These are phyloP conservation scores for Macrotrachela quadricornifera DNA, from an alignment of 1,140 invertebrate species.

Conservation along the genomic window DNA sequence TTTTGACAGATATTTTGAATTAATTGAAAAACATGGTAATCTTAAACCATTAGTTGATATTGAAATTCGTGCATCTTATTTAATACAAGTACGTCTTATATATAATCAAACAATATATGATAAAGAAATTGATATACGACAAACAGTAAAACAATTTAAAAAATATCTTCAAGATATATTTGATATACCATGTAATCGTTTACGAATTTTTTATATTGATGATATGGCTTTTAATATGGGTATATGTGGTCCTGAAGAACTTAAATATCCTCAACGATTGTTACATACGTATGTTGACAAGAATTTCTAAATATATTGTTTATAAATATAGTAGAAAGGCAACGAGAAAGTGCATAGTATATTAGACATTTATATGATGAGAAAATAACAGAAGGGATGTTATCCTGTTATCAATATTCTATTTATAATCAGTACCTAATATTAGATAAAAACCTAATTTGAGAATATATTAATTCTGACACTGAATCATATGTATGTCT, in stretches of 20 bases:
- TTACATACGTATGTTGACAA: conserved; percentile 41
- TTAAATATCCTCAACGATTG: conserved; percentile 61
- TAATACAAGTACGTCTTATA: conserved; percentile 57
- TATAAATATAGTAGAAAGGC: too few species aligned
- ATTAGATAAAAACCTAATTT: too few species aligned
- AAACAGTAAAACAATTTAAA: conserved; percentile 20
- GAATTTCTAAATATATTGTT: too few species aligned
- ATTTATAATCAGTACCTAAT: too few species aligned
- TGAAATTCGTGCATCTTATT: conserved; percentile 57
- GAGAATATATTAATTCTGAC: too few species aligned
- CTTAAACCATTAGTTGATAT: conserved; percentile 62
- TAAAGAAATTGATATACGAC: conserved; percentile 26
- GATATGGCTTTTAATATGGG: conserved; percentile 37
- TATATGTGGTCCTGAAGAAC: conserved; percentile 51
- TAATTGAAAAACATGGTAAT: conserved; percentile 57
- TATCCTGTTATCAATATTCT: too few species aligned
- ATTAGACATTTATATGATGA: too few species aligned
- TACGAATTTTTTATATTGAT: conserved; percentile 58
- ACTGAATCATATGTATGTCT: too few species aligned
- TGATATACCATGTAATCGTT: conserved; percentile 52
- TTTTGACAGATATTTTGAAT: conserved; percentile 55
- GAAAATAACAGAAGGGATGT: too few species aligned
- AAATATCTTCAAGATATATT: conserved; percentile 46
- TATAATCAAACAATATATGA: conserved; percentile 46
- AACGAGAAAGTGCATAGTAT: too few species aligned